These are phyloP conservation scores for Antheraea yamamai DNA, from an alignment of 2,888 invertebrate species.

Conservation along the genomic window DNA sequence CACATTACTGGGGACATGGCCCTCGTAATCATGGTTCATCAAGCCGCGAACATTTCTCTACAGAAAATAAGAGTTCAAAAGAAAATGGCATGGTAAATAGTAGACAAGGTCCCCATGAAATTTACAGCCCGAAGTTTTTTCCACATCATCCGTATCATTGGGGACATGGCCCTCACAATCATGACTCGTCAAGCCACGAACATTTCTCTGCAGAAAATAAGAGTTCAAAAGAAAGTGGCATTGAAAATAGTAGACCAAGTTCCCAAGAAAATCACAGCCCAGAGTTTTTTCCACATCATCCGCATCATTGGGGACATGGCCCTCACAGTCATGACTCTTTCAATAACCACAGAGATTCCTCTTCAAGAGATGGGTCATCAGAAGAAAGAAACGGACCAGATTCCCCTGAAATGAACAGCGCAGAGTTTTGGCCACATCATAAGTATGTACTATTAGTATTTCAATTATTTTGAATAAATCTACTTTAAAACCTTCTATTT, in stretches of 20 bases:
- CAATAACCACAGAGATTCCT: not conserved
- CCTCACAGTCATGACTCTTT: not conserved
- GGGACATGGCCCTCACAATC: not conserved
- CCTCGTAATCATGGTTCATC: not conserved
- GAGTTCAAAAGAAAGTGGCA: not conserved
- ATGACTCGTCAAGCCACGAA: not conserved
- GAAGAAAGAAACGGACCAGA: not conserved
- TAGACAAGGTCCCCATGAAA: not conserved
- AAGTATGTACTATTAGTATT: not conserved
- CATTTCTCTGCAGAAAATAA: not conserved
- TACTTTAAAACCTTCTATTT: not conserved
- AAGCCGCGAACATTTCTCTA: not conserved
- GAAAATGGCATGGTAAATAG: not conserved
- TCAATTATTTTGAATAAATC: not conserved
- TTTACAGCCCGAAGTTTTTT: not conserved
- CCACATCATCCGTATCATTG: not conserved
- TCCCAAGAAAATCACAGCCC: not conserved
- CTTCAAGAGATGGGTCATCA: not conserved
- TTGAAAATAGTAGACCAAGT: not conserved
- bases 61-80: not conserved
- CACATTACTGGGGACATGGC: not conserved
- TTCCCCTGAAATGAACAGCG: not conserved
- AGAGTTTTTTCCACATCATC: not conserved
- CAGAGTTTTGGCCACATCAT: not conserved
- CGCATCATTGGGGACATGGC: not conserved